These are phyloP conservation scores for Eugnorisma glareosa DNA, from an alignment of 2,888 invertebrate species.

Conservation along the genomic window DNA sequence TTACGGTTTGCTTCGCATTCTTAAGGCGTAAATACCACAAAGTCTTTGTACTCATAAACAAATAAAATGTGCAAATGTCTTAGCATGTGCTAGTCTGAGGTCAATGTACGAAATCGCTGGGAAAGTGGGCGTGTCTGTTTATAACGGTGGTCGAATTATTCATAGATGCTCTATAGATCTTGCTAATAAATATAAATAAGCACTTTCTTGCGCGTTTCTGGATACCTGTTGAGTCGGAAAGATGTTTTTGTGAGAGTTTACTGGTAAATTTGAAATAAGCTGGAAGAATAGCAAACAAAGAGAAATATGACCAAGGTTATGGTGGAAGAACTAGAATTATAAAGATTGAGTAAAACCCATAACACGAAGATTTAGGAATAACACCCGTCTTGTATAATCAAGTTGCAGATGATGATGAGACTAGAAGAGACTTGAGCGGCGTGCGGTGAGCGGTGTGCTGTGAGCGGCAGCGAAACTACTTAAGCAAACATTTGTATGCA, in stretches of 20 bases:
- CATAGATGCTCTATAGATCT: slow-evolving; percentile 52
- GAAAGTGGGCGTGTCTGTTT: slow-evolving; percentile 65
- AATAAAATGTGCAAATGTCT: slow-evolving; percentile 48
- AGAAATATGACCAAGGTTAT: not conserved
- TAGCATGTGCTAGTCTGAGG: slow-evolving; percentile 54
- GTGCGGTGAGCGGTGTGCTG: no score
- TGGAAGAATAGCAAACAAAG: not conserved
- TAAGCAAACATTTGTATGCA: no score
- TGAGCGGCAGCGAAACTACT: no score
- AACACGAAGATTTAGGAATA: not conserved
- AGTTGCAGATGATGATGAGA: no score
- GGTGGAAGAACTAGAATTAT: not conserved
- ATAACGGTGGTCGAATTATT: slow-evolving; percentile 67
- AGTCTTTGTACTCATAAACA: slow-evolving; percentile 27
- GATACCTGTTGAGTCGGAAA: slow-evolving; percentile 20
- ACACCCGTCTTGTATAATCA: no score
- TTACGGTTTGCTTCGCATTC: not conserved
- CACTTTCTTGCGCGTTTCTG: slow-evolving; percentile 17
- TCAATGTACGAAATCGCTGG: slow-evolving; percentile 71
- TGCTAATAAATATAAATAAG: slow-evolving; percentile 35
- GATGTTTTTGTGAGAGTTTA: slow-evolving; percentile 1
- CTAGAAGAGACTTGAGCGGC: no score
- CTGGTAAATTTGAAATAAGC: not conserved
- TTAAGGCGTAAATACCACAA: slow-evolving; percentile 1
- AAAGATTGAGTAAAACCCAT: not conserved